Evolutionary conservation across 23 tunicate genomes (phyloP).

Genomic region (Styela plicata): DNA sequence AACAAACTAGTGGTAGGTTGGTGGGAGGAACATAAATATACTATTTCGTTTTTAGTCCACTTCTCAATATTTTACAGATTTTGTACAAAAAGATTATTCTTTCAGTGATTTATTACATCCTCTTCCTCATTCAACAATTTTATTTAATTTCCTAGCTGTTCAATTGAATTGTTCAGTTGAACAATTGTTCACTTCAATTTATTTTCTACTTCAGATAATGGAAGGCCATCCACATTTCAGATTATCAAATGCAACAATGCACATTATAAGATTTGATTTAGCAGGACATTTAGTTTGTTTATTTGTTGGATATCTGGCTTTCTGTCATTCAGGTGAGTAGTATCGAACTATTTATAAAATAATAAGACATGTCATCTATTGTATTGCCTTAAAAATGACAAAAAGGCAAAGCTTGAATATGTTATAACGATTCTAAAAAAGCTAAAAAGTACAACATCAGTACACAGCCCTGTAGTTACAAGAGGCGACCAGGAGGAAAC

Average conservation of each 20-base stretch:
- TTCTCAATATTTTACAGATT: no score
- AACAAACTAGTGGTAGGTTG: no score
- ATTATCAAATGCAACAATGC: conserved; percentile 42
- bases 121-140: no score
- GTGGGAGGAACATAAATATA: no score
- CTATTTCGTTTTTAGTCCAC: no score
- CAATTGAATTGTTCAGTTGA: no score
- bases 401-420: not conserved
- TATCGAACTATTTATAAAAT: not conserved
- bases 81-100: no score
- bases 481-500: not conserved
- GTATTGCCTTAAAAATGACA: no score
- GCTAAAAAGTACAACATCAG: not conserved
- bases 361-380: not conserved
- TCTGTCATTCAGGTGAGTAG: conserved; percentile 60
- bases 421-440: not conserved
- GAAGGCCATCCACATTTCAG: conserved; percentile 58
- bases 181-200: no score
- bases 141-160: no score
- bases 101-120: no score
- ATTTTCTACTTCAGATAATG: conserved; percentile 59
- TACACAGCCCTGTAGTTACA: not conserved
- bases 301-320: conserved; percentile 37
- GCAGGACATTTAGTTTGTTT: conserved; percentile 41
- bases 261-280: conserved; percentile 20